Base-by-base conservation (phyloP, 2,888 invertebrate species). In the Chrysodeixis includens region DNA sequence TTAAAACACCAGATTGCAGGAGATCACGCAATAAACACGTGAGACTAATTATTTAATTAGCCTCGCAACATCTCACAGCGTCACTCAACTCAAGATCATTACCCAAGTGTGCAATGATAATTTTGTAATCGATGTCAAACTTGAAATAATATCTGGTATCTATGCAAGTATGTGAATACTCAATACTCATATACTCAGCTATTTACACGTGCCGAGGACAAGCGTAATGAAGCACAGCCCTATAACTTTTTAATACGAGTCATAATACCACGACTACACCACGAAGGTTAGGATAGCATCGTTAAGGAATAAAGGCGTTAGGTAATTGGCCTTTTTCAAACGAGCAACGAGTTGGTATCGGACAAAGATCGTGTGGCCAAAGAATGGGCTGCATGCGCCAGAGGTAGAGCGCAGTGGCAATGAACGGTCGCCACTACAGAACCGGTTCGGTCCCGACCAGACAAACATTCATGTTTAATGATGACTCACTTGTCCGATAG, bases 381-480 rank as follows among this genome's bases (percentile, higher is more conserved):
- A 76, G 57, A 51, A 68, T 66, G 54, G 61, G 35, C 51, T 59
- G 62, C 58, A 58, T 62, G 30, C 44, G 56, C n/a, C 40, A 51
- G 60, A 65, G 66, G 49, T 65, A 60, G 67, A 69, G 64, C 73
- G 82, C 79, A 82, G 82, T 82, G 85, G 82, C 87, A 87, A 83
- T 83, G 84, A 84, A 86, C 86, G 82, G 66, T 73, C 69, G 67
- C 71, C 66, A 74, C 54, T 77, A 66, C 62, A 69, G 69, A 83
- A 87, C 86, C 87, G 87, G 87, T 87, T 87, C 78, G 59, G 62
- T 72, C 53, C 70, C 68, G 55, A 58, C 74, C 82, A 76, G 69
- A 77, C 76, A 76, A 74, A 75, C 76, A 77, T 77, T 68, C 60
- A 80, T 74, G 69, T 78, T 73, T 64, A 74, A 76, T 70, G 75